A percentile compares a stretch with the other conserved stretches of the same genome.
Evolutionary conservation across 2,888 invertebrate genomes (phyloP).

Genomic region (Pollenia griseotomentosa): DNA sequence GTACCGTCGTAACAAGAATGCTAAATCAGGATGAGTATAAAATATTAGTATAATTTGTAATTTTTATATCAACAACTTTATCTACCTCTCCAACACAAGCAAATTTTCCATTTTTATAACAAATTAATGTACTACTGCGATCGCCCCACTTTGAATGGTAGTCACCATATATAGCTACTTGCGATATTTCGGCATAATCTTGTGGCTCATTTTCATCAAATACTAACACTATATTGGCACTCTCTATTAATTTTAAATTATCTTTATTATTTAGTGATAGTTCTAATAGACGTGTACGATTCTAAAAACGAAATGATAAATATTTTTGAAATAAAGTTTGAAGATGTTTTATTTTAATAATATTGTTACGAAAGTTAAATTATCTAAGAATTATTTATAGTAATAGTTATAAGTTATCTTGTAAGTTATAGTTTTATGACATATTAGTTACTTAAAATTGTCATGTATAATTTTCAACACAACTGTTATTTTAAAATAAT

Average conservation of each 20-base stretch:
- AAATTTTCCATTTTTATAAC: conserved; percentile 85
- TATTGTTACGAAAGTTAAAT: no score
- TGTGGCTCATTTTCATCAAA: conserved; percentile 84
- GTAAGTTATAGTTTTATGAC: no score
- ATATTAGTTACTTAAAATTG: no score
- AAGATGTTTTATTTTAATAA: no score
- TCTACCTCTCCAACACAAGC: conserved; percentile 86
- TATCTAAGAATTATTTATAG: no score
- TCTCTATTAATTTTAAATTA: conserved; percentile 83
- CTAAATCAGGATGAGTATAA: conserved; percentile 66
- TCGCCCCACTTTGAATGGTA: conserved; percentile 86
- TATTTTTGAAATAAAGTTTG: no score
- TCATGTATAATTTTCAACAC: no score
- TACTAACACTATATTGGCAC: conserved; percentile 81
- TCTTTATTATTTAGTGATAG: conserved; percentile 83
- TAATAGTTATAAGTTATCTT: no score
- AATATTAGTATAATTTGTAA: neutral
- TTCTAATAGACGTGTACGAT: conserved; percentile 83
- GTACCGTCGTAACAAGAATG: conserved; percentile 84
- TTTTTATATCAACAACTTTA: neutral
- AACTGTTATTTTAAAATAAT: no score
- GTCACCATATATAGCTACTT: conserved; percentile 84
- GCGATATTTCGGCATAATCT: conserved; percentile 82
- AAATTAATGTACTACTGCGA: conserved; percentile 85
- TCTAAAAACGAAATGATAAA: conserved; percentile 78